Evolutionary conservation across 1,140 invertebrate genomes (phyloP), one percentile per base, ranked within the genome.

Genomic region (Nasonia longicornis): DNA sequence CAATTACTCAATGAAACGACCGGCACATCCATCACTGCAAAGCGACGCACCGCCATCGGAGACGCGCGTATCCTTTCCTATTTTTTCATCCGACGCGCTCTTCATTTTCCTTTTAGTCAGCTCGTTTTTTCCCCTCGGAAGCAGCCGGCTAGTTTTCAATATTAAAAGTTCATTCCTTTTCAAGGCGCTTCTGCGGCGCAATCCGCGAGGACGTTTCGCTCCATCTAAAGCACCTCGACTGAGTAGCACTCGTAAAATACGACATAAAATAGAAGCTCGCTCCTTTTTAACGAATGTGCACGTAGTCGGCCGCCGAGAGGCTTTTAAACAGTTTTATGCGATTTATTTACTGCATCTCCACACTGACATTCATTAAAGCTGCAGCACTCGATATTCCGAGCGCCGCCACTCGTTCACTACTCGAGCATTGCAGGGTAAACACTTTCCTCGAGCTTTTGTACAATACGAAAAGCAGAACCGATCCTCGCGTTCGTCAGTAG

Each of bases 1-100:
- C 66, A 67, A 67, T 67, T 31, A 67, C 29, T 67, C 66, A 67
- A 67, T 67, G 66, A 67, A 67, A 67, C 66, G 66, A 31, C 22
- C 29, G 22, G 22, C 66, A 31, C 10, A 67, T 67, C 29, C 26
- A 67, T 67, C 66, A 67, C 29, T 67, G 29, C 38, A 58, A n/a
- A 58, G 20, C 16, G 52, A 20, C 16, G 20, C 52, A 58, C 16
- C 52, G 6, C 6, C 52, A 26, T 26, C 26, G n/a, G 52, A n/a
- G 52, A 67, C 26, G 66, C 66, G 66, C 7, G 3, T 67, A 29
- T 67, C 22, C 29, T 67, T 31, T 67, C 3, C n/a, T 22, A 22
- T 48, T 48, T 14, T 31, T 26, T 67, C 20, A 58, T 20, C 16
- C 52, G 52, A 58, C 52, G n/a, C 52, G 6, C 52, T 58, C 52